Evolutionary conservation across 2,797 vertebrate species (phyloP).

Genomic region (Xiphophorus birchmanni): DNA sequence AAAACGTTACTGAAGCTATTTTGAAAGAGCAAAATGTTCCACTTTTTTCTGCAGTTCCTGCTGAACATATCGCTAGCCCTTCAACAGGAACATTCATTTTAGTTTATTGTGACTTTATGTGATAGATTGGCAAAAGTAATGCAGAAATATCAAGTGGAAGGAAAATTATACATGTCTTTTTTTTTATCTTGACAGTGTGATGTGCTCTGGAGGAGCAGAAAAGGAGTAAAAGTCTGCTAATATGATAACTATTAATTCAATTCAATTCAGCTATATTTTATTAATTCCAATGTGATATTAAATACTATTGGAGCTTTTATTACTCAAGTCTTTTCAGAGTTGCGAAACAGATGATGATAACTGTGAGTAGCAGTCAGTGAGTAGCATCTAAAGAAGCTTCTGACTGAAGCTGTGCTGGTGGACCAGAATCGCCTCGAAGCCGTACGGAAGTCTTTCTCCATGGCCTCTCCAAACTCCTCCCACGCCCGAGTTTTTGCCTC

Average conservation of each 20-base stretch:
- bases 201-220: background rate
- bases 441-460: too few species aligned
- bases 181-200: background rate
- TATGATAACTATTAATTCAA: background rate
- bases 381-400: background rate
- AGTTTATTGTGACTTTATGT: background rate
- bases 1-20: slow-evolving; percentile 14
- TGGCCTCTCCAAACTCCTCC: too few species aligned
- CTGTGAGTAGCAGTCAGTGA: background rate
- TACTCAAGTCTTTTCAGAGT: background rate
- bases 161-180: background rate
- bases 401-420: background rate
- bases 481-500: too few species aligned
- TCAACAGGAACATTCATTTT: background rate
- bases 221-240: background rate
- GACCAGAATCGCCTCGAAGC: too few species aligned
- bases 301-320: background rate
- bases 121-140: background rate
- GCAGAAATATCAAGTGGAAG: background rate
- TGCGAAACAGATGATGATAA: background rate
- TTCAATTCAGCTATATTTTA: background rate
- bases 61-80: background rate
- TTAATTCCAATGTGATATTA: background rate
- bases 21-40: background rate
- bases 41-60: too few species aligned